These are phyloP conservation scores for Drosophila quadrilineata DNA, from an alignment of 1,140 invertebrate genomes.

Conservation along the genomic window DNA sequence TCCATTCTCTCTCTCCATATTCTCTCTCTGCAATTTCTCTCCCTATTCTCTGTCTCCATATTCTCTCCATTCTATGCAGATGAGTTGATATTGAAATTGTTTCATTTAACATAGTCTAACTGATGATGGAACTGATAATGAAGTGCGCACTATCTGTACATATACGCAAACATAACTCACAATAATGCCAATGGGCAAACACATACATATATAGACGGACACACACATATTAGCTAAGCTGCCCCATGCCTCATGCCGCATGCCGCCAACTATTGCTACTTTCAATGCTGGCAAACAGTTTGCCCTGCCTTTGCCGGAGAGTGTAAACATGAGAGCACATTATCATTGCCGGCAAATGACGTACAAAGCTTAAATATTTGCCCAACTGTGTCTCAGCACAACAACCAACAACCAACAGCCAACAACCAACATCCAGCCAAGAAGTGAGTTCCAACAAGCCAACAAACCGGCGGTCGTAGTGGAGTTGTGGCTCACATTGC, in stretches of 20 bases:
- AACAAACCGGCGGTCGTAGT: slow-evolving; percentile 14
- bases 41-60: too few relatives aligned
- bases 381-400: slow-evolving; percentile 57
- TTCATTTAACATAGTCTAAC: slow-evolving; percentile 10
- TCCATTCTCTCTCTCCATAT: too few relatives aligned
- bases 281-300: slow-evolving; percentile 31
- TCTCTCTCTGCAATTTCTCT: too few relatives aligned
- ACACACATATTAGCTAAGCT: slow-evolving; percentile 59
- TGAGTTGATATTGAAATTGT: slow-evolving; percentile 31
- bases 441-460: slow-evolving; percentile 1
- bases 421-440: slow-evolving; percentile 37
- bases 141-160: slow-evolving; percentile 45
- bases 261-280: not conserved
- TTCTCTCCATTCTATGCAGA: slow-evolving; percentile 69
- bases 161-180: slow-evolving; percentile 20
- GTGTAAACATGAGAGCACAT: slow-evolving; percentile 71
- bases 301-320: slow-evolving; percentile 50
- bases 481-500: slow-evolving; percentile 55
- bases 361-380: slow-evolving; percentile 77
- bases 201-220: too few relatives aligned
- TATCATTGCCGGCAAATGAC: slow-evolving; percentile 77
- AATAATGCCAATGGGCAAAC: slow-evolving; percentile 74
- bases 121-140: slow-evolving; percentile 67
- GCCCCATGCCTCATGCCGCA: too few relatives aligned
- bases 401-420: slow-evolving; percentile 31